Evolutionary conservation across 35 echinoderm and acorn worm genomes (phyloP).

Genomic region (Heliocidaris erythrogramma): DNA sequence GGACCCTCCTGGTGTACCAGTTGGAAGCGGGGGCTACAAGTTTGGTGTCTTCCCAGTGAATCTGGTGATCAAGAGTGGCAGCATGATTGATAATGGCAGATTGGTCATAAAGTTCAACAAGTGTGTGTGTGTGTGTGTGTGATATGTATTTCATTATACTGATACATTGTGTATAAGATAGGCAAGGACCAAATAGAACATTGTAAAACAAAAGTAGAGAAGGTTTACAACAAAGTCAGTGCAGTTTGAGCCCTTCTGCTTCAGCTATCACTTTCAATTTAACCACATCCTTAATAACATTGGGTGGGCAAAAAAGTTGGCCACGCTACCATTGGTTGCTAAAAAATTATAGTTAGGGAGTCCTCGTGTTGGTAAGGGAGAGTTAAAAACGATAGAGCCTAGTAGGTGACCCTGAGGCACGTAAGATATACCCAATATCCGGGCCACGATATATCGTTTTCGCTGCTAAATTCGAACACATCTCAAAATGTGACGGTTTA

Average conservation of each 20-base stretch:
- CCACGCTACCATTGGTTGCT: not conserved
- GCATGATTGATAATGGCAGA: too few species aligned
- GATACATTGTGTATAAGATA: too few species aligned
- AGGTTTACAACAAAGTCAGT: too few species aligned
- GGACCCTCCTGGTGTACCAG: too few species aligned
- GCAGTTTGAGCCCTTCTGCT: not conserved
- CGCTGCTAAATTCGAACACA: slow-evolving; percentile 1
- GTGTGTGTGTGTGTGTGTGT: too few species aligned
- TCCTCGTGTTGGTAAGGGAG: not conserved
- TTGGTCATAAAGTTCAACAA: too few species aligned
- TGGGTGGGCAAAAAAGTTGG: not conserved
- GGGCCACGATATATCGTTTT: slow-evolving; percentile 21
- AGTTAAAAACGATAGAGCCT: not conserved
- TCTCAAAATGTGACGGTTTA: slow-evolving; percentile 25
- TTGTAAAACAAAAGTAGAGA: too few species aligned
- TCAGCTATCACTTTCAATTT: not conserved
- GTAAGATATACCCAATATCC: slow-evolving; percentile 23
- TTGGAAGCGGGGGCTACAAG: too few species aligned
- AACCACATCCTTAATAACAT: not conserved
- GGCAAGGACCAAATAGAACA: too few species aligned
- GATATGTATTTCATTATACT: too few species aligned
- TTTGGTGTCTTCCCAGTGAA: too few species aligned
- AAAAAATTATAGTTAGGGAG: not conserved
- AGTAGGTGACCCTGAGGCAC: not conserved
- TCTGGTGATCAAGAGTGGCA: too few species aligned